These are phyloP conservation scores for Orchesella flavescens DNA, from an alignment of 2,888 invertebrate species.

Conservation along the genomic window DNA sequence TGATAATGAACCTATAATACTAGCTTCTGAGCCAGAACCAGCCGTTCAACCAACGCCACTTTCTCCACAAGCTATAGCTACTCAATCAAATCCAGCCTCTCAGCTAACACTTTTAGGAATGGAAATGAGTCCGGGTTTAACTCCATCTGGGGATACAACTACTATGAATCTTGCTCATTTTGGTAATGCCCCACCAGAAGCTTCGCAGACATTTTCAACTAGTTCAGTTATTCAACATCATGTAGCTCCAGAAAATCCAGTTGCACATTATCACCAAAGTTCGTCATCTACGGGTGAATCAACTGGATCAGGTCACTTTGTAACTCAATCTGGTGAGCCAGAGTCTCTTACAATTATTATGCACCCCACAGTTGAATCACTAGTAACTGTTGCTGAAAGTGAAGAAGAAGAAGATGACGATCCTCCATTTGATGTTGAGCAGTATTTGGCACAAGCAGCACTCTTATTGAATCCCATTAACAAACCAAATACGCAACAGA, in stretches of 20 bases:
- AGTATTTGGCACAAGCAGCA: conserved; percentile 51
- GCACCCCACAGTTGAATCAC: not conserved
- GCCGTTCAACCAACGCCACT: not conserved
- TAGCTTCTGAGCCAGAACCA: not conserved
- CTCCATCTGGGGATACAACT: too few species aligned
- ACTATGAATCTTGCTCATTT: too few species aligned
- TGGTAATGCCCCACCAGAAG: too few species aligned
- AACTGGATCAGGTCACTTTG: not conserved
- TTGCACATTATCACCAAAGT: too few species aligned
- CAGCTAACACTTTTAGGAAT: not conserved
- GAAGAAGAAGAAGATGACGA: conserved; percentile 16
- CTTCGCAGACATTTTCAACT: too few species aligned
- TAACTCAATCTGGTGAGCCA: too few species aligned
- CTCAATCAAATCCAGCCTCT: not conserved
- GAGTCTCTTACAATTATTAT: too few species aligned
- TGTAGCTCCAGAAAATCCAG: too few species aligned
- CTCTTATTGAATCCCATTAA: not conserved
- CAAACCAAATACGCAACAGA: not conserved
- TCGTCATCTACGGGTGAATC: not conserved
- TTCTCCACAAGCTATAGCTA: not conserved
- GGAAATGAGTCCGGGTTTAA: too few species aligned
- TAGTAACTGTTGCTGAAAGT: not conserved
- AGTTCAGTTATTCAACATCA: too few species aligned
- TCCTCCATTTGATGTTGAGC: conserved; percentile 44
- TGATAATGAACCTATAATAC: too few species aligned